Conservation (phyloP, 2,113 vertebrate genomes). For the Bubalus kerabau region DNA sequence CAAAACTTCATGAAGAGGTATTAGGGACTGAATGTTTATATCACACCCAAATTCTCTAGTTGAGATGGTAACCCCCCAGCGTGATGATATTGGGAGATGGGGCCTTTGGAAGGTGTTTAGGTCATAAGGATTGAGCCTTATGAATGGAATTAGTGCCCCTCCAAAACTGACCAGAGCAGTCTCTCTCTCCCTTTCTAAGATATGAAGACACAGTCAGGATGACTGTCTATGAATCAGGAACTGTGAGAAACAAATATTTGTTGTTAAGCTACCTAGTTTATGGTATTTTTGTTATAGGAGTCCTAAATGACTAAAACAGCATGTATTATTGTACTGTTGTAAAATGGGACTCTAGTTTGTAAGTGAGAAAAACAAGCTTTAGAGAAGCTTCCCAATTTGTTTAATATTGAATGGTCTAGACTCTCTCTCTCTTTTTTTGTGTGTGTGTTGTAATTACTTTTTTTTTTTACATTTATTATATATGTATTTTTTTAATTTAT, state of each 20-base stretch:
- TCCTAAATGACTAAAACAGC: neutral
- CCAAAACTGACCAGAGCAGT: neutral
- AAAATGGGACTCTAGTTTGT: neutral
- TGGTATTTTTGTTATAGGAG: neutral
- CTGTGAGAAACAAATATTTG: neutral
- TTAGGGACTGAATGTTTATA: neutral
- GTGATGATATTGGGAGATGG: neutral
- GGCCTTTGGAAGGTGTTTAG: neutral
- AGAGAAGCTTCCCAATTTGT: neutral
- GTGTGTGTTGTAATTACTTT: neutral
- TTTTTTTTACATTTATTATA: neutral
- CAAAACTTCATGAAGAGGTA: neutral
- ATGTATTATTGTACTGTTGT: neutral
- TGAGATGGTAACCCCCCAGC: neutral
- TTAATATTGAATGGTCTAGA: neutral
- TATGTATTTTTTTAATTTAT: neutral
- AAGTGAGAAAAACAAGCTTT: neutral
- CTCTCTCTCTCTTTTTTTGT: neutral
- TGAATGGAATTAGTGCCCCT: neutral
- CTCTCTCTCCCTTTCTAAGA: neutral
- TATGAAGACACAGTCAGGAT: neutral
- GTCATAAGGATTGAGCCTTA: neutral
- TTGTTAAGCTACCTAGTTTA: neutral
- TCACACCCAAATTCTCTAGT: neutral
- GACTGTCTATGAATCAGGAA: neutral